These are phyloP conservation scores for Clanis bilineata DNA, from an alignment of 2,888 invertebrate species.

Conservation along the genomic window DNA sequence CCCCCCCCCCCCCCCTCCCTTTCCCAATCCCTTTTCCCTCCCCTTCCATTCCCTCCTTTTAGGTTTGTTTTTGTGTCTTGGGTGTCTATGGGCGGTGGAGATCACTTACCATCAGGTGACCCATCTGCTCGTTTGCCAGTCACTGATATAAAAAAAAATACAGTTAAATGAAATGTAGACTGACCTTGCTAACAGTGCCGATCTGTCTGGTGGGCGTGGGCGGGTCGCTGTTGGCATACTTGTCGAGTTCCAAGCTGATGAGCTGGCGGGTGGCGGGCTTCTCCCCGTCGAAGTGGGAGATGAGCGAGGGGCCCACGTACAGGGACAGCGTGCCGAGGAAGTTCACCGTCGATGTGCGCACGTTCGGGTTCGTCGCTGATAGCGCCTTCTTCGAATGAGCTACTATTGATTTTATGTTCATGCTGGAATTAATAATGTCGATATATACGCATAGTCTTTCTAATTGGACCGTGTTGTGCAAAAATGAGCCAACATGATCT, in stretches of 20 bases:
- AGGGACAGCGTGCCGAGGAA: conserved; percentile 90
- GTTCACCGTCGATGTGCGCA: conserved; percentile 89
- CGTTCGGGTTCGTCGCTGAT: conserved; percentile 91
- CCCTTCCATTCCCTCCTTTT: too few relatives aligned
- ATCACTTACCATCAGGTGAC: too few relatives aligned
- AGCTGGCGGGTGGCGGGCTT: conserved; percentile 92
- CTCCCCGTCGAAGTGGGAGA: conserved; percentile 92
- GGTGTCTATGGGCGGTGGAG: too few relatives aligned
- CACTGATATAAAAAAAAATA: background rate
- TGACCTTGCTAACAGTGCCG: conserved; percentile 68
- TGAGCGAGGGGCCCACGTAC: conserved; percentile 89
- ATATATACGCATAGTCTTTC: too few relatives aligned
- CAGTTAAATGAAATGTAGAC: too few relatives aligned
- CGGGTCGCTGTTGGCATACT: conserved; percentile 88
- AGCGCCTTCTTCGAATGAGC: conserved; percentile 92
- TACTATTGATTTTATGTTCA: conserved; percentile 88
- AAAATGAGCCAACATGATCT: too few relatives aligned
- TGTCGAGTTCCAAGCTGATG: conserved; percentile 93
- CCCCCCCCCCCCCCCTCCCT: too few relatives aligned
- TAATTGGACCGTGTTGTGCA: too few relatives aligned
- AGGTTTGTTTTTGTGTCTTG: too few relatives aligned
- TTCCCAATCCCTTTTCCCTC: too few relatives aligned
- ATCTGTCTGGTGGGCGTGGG: conserved; percentile 88
- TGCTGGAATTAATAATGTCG: conserved; percentile 48
- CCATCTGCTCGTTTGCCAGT: too few relatives aligned